Conservation (phyloP, 2,113 vertebrate genomes). For the Corythoichthys intestinalis region DNA sequence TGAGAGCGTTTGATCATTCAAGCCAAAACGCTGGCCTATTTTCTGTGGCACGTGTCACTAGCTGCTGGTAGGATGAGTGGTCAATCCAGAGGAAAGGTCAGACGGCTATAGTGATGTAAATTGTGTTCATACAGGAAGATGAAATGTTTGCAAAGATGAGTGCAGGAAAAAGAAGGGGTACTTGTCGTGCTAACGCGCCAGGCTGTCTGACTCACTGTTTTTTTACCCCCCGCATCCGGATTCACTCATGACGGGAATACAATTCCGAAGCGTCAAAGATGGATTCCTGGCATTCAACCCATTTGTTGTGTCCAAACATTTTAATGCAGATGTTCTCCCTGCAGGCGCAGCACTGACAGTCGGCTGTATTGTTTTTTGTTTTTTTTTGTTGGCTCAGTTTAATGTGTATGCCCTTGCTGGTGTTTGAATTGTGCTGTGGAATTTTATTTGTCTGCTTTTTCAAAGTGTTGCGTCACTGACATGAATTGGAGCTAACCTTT, state of each 20-base stretch:
- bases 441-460: neutral
- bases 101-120: slow-evolving; percentile 22
- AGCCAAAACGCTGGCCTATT: neutral
- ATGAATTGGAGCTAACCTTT: slow-evolving; percentile 36
- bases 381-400: slow-evolving; percentile 34
- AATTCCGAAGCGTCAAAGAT: slow-evolving; percentile 13
- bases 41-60: slow-evolving; percentile 25
- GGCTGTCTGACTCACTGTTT: slow-evolving; percentile 41
- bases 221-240: slow-evolving; percentile 25
- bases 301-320: slow-evolving; percentile 37
- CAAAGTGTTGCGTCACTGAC: slow-evolving; percentile 38
- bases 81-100: slow-evolving; percentile 31
- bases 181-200: slow-evolving; percentile 36
- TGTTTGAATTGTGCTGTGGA: neutral
- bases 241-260: slow-evolving; percentile 23
- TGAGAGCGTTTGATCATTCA: slow-evolving; percentile 21
- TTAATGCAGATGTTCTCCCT: slow-evolving; percentile 12
- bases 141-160: slow-evolving; percentile 23
- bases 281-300: slow-evolving; percentile 35
- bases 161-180: slow-evolving; percentile 25
- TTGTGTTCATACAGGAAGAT: slow-evolving; percentile 43
- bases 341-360: neutral
- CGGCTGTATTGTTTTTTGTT: slow-evolving; percentile 3
- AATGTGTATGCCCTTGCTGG: slow-evolving; percentile 24
- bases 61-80: slow-evolving; percentile 18